Evolutionary conservation across 37 sponge, comb jelly and placozoan genomes (phyloP).

Genomic region (Aplysina aerophoba): DNA sequence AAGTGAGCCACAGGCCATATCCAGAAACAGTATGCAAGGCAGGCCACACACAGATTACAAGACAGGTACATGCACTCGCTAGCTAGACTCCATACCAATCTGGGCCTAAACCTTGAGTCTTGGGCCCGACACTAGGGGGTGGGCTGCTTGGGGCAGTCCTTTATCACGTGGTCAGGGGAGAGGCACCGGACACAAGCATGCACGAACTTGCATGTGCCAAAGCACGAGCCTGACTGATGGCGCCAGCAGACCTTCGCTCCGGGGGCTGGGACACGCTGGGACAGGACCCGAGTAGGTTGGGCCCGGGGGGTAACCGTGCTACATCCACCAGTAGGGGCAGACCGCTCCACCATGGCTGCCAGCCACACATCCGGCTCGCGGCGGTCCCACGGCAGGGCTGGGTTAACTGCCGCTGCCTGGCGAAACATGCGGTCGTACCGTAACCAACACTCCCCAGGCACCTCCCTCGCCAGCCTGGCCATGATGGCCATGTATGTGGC

Average conservation of each 20-base stretch:
- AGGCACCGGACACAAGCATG: neutral
- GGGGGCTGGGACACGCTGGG: neutral
- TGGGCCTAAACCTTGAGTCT: too few species aligned
- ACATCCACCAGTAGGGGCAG: neutral
- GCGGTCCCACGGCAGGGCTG: slow-evolving; percentile 15
- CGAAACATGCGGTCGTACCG: slow-evolving; percentile 29
- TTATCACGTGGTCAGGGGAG: neutral
- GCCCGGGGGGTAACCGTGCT: neutral
- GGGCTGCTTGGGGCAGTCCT: neutral
- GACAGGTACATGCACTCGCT: too few species aligned
- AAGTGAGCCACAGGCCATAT: too few species aligned
- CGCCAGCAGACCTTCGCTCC: neutral
- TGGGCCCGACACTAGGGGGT: too few species aligned
- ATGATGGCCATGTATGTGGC: slow-evolving; percentile 7
- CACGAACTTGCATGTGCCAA: neutral
- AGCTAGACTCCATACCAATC: too few species aligned
- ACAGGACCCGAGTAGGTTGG: too few species aligned
- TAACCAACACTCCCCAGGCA: neutral
- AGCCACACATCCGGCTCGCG: slow-evolving; percentile 22
- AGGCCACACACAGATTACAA: too few species aligned
- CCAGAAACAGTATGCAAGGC: too few species aligned
- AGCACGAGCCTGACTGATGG: neutral
- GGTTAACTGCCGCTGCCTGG: slow-evolving; percentile 14
- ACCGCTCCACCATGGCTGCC: neutral
- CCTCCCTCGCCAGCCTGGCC: slow-evolving; percentile 1